Evolutionary conservation across 2,888 invertebrate genomes (phyloP), one percentile per base, ranked within the genome.

Genomic region (Phortica okadai): DNA sequence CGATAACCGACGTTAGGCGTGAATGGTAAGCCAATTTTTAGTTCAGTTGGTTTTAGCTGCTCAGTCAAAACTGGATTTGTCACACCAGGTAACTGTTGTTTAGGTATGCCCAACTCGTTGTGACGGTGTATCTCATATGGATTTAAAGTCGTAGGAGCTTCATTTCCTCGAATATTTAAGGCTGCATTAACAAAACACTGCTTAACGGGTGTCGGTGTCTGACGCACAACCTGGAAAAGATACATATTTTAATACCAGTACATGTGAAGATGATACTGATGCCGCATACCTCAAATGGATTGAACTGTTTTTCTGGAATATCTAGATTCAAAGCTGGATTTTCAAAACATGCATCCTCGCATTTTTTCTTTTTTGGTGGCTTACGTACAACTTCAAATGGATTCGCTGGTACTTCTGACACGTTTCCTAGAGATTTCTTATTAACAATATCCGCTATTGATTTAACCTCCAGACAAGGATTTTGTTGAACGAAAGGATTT

Each of bases 281-380:
- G 16, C 8, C 6, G 25, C 77, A 56, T 78, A 90, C 91, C 88
- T 92, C 92, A 81, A 89, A 92, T 0, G 92, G 92, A 89, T 92
- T 92, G 54, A 92, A 89, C 74, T 88, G 84, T 50, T 89, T 91
- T 74, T 92, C 92, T 6, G 91, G 90, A 54, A 90, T 73, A 50
- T 91, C 90, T 4, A 92, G 82, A 84, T 92, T 92, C 2, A 92
- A 81, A 8, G 90, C 92, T 2, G 90, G 88, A 85, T 92, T 92
- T 74, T 89, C 90, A 69, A 92, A 92, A 75, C 92, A 92, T 21
- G 86, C 89, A 6, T 82, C 84, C 4, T 87, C 86, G 7, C 89
- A 90, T 76, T 90, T 90, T 78, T 91, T 92, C 76, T 91, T 92
- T 77, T 91, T 91, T 2, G 90, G 88, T 7, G 91, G 92, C 54